Base-by-base conservation (phyloP, 2,113 vertebrate species). In the Platichthys stellatus region DNA sequence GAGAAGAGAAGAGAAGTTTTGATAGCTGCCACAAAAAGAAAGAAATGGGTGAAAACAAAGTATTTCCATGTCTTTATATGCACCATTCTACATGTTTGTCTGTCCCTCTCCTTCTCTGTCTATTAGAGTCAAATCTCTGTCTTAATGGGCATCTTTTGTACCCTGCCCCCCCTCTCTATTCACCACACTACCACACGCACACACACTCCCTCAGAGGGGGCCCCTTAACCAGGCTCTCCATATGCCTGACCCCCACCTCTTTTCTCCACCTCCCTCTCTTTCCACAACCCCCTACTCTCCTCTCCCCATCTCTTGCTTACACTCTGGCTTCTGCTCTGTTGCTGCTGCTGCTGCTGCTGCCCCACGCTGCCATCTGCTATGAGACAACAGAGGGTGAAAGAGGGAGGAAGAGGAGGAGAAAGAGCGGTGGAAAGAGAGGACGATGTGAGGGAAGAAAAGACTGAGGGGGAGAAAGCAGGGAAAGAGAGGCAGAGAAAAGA, bases 211-310 rank as follows among this genome's bases (percentile, higher is more conserved):
- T 93, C 95, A 95, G 96, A 95, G 95, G 96, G 96, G 96, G 94
- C 93, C 89, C 90, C 96, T 98, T 99, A 98, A 98, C 97, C 97
- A 98, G 97, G 96, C 97, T 96, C 95, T 94, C 97, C 97, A 98
- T 98, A 98, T 98, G 97, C 96, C 96, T 94, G 94, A 94, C 95
- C 90, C 90, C 91, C 90, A 82, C 91, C 88, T 89, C 87, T 81
- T 82, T 78, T 85, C 81, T 84, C 86, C 83, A 83, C 80, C 86
- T 85, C 81, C 78, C 86, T 64, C 73, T 67, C 63, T 86, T 86
- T 83, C 86, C 84, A 76, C 81, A 70, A 80, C 86, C 89, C 85
- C 87, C 86, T 85, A 82, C 86, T 85, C 86, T 69, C 84, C 80
- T 83, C 80, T 84, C 76, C 80, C 81, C 80, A 83, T 91, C 88